These are phyloP conservation scores for Drosophila eohydei DNA, from an alignment of 2,888 invertebrate species.

Conservation along the genomic window DNA sequence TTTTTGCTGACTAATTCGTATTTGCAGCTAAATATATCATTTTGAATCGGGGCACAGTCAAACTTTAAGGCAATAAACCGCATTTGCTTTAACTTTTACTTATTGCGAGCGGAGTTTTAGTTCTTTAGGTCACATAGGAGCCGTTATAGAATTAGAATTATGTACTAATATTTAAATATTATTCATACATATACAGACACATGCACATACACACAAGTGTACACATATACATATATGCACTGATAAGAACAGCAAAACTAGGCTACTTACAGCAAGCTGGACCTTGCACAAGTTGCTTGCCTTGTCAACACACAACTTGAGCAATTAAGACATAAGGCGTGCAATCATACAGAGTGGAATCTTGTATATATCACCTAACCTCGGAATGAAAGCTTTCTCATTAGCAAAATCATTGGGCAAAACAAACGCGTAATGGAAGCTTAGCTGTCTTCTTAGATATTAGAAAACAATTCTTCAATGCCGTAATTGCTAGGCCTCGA, in stretches of 20 bases:
- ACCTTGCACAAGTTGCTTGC: conserved; percentile 19
- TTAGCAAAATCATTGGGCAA: not conserved
- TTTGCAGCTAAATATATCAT: not conserved
- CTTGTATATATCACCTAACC: not conserved
- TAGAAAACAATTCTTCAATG: not conserved
- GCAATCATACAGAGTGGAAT: conserved; percentile 8
- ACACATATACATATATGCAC: not conserved
- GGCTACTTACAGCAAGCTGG: conserved; percentile 14
- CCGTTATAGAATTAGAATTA: too few species aligned
- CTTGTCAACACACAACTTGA: conserved; percentile 21
- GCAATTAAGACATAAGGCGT: conserved; percentile 12
- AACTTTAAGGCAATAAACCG: not conserved
- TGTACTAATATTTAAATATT: not conserved
- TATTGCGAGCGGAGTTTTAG: not conserved
- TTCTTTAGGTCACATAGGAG: not conserved
- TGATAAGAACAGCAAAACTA: conserved; percentile 30
- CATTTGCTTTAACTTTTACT: not conserved
- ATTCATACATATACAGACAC: not conserved
- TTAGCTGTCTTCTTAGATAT: not conserved
- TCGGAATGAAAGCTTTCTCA: conserved; percentile 1
- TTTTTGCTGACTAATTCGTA: conserved; percentile 2
- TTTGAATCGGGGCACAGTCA: conserved; percentile 13
- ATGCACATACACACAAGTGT: not conserved
- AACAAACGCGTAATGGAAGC: not conserved
- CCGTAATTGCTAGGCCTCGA: too few species aligned